These are phyloP conservation scores for Lacanobia wlatinum DNA, from an alignment of 2,888 invertebrate species.

Conservation along the genomic window DNA sequence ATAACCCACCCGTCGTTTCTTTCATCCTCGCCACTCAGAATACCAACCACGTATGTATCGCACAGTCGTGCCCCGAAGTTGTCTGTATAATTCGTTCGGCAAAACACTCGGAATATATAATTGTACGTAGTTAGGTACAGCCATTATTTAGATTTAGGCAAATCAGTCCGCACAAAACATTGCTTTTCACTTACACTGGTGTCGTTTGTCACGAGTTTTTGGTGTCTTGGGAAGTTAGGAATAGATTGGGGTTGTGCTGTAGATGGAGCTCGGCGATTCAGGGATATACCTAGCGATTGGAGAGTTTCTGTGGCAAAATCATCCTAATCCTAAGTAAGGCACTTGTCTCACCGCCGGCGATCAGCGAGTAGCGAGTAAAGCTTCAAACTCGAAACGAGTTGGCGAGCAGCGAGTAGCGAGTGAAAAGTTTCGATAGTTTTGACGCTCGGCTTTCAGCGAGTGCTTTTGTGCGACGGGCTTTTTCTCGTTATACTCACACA, in stretches of 20 bases:
- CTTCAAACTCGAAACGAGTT: too few relatives aligned
- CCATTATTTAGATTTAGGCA: constrained; percentile 90
- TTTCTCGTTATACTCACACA: too few relatives aligned
- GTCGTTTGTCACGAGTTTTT: constrained; percentile 86
- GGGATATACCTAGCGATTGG: constrained; percentile 1
- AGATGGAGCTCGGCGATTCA: constrained; percentile 22
- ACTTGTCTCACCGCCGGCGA: too few relatives aligned
- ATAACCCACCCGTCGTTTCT: too few relatives aligned
- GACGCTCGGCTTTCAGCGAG: too few relatives aligned
- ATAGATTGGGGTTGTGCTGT: constrained; percentile 50
- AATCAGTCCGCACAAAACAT: constrained; percentile 86
- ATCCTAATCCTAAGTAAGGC: too few relatives aligned
- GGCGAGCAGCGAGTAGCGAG: too few relatives aligned
- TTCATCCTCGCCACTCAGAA: constrained; percentile 20
- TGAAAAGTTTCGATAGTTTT: too few relatives aligned
- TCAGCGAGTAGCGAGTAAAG: too few relatives aligned
- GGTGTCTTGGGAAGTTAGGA: constrained; percentile 70
- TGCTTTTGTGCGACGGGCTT: too few relatives aligned
- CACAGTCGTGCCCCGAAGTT: constrained; percentile 65
- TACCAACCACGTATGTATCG: constrained; percentile 54
- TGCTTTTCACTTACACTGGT: constrained; percentile 86
- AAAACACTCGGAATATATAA: constrained; percentile 84
- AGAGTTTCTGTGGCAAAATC: not conserved
- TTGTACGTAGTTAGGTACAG: constrained; percentile 76
- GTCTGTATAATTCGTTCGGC: constrained; percentile 75